A percentile compares a stretch with the other conserved stretches of the same genome.
Conservation (phyloP, 2,113 vertebrate genomes). For the Spheniscus mendiculus region DNA sequence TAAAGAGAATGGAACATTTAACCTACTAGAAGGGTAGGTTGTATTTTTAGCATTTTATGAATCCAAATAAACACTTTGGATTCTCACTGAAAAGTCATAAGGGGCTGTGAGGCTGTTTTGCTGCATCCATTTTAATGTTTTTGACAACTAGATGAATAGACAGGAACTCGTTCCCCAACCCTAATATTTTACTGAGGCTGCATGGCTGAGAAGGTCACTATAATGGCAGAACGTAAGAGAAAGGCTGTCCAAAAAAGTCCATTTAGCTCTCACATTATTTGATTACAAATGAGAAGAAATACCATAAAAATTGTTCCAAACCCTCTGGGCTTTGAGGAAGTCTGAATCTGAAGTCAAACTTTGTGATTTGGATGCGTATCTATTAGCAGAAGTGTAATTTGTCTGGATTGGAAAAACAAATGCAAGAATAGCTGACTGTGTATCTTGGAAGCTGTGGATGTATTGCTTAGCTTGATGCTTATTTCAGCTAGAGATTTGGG, state of each 20-base stretch:
- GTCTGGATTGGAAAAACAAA: conserved; percentile 20
- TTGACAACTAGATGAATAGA: background rate
- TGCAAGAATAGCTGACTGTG: conserved; percentile 5
- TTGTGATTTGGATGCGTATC: background rate
- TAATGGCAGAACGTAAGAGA: background rate
- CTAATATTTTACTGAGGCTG: background rate
- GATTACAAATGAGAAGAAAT: background rate
- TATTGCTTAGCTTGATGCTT: conserved; percentile 2
- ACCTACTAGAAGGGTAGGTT: background rate
- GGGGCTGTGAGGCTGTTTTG: background rate
- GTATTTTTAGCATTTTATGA: background rate
- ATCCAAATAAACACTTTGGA: background rate
- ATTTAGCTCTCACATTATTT: background rate
- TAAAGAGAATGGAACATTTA: background rate
- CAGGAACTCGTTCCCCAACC: background rate
- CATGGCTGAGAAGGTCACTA: background rate
- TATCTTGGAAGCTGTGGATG: background rate
- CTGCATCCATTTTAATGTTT: background rate
- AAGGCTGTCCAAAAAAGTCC: background rate
- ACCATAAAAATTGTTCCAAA: background rate
- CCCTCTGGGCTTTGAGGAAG: background rate
- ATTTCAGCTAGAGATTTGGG: background rate
- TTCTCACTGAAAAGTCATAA: background rate
- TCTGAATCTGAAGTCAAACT: background rate
- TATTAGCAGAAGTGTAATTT: conserved; percentile 19